Conservation (phyloP, 2,113 vertebrate species). For the Gasterosteus aculeatus region DNA sequence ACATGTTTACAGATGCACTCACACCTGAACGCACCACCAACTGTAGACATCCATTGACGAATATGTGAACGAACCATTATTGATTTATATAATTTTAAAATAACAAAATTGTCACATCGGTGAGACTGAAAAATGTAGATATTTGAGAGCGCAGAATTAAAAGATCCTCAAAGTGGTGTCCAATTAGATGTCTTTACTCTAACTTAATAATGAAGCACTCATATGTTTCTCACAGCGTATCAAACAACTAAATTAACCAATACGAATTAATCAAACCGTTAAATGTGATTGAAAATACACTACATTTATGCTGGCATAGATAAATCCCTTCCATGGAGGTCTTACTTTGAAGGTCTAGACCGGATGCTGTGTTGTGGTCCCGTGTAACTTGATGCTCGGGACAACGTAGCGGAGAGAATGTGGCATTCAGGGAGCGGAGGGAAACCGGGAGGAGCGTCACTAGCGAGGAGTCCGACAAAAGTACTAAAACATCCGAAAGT, state of each 20-base stretch:
- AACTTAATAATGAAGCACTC: neutral
- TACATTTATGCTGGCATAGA: neutral
- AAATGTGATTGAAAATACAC: neutral
- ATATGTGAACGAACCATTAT: too few species aligned
- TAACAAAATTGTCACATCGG: too few species aligned
- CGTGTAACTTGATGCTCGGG: conserved; percentile 33
- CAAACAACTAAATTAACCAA: neutral
- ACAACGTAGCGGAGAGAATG: conserved; percentile 47
- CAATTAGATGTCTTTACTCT: neutral
- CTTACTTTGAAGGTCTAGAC: conserved; percentile 24
- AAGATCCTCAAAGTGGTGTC: too few species aligned
- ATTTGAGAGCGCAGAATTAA: too few species aligned
- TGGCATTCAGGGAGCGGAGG: conserved; percentile 55
- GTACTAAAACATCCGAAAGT: neutral
- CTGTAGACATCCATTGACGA: neutral
- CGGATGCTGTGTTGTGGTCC: neutral
- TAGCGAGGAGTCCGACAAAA: neutral
- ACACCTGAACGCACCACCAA: neutral
- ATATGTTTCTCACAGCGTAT: too few species aligned
- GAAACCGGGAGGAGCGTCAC: conserved; percentile 15
- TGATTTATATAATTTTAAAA: too few species aligned
- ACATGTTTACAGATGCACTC: neutral
- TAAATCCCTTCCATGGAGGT: neutral
- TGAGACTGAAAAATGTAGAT: too few species aligned
- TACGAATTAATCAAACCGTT: neutral